Conservation (phyloP, 2,113 vertebrate species). For the Oriolus oriolus region DNA sequence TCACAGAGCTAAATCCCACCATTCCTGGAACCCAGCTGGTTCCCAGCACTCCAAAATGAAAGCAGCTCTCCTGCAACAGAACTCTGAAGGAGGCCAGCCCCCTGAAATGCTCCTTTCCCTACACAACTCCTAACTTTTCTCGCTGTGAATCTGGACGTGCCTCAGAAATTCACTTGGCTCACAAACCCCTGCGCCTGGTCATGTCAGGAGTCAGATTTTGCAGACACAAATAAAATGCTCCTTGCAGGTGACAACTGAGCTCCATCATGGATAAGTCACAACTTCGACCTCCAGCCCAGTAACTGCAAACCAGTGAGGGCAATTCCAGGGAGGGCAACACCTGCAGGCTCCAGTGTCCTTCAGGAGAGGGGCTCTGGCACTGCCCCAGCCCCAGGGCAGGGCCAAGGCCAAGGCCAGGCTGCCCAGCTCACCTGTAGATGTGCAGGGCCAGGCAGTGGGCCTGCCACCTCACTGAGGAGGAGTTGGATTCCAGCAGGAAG, state of each 20-base stretch:
- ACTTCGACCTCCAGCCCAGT: not conserved
- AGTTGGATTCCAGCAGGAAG: constrained; percentile 96
- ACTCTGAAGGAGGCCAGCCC: not conserved
- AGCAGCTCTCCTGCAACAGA: not conserved
- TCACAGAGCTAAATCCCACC: not conserved
- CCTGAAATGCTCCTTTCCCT: not conserved
- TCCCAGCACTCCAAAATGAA: not conserved
- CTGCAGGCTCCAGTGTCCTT: not conserved
- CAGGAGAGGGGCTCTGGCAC: not conserved
- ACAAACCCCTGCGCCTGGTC: not conserved
- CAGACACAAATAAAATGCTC: not conserved
- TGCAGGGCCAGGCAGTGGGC: constrained; percentile 94
- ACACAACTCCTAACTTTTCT: not conserved
- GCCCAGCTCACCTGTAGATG: constrained; percentile 87
- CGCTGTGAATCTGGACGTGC: not conserved
- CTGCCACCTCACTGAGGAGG: constrained; percentile 95
- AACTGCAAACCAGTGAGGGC: not conserved
- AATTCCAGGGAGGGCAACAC: not conserved
- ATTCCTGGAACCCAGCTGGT: not conserved
- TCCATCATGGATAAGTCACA: not conserved
- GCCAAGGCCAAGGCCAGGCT: not conserved
- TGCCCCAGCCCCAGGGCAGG: not conserved
- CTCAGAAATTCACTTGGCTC: not conserved
- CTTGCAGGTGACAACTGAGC: not conserved
- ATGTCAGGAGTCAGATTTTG: not conserved